Conservation (phyloP, 2,888 invertebrate species). For the Trissonchulus latispiculum region DNA sequence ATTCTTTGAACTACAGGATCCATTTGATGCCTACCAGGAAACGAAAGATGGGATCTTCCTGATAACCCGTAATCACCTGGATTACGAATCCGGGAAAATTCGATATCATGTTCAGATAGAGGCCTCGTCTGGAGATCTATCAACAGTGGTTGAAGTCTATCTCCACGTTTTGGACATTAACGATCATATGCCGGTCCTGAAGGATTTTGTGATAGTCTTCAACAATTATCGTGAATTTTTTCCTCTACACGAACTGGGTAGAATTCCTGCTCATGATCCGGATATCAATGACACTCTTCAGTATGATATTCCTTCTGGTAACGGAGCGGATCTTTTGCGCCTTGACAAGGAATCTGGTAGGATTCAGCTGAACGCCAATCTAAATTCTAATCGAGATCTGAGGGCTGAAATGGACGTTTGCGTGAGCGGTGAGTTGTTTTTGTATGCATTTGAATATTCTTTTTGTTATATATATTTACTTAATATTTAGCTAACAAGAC, state of each 20-base stretch:
- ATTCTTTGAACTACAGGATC: conserved; percentile 32
- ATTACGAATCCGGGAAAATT: conserved; percentile 88
- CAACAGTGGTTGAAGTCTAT: conserved; percentile 36
- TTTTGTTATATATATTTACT: no score
- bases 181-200: conserved; percentile 81
- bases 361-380: conserved; percentile 73
- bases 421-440: conserved; percentile 58
- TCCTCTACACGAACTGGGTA: conserved; percentile 78
- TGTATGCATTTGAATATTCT: no score
- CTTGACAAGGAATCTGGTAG: conserved; percentile 72
- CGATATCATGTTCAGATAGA: conserved; percentile 75
- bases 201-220: conserved; percentile 80
- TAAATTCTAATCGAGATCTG: conserved; percentile 89
- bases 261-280: conserved; percentile 83
- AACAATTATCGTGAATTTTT: conserved; percentile 84
- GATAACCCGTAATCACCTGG: conserved; percentile 77
- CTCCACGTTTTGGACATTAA: conserved; percentile 52
- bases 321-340: conserved; percentile 64
- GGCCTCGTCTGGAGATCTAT: conserved; percentile 51
- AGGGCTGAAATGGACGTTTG: conserved; percentile 85
- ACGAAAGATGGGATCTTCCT: conserved; percentile 70
- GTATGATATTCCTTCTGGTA: conserved; percentile 10
- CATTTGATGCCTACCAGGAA: conserved; percentile 49
- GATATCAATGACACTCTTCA: conserved; percentile 66
- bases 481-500: no score